Evolutionary conservation across 2,797 vertebrate genomes (phyloP), one percentile per base, ranked within the genome.

Genomic region (Prionace glauca): DNA sequence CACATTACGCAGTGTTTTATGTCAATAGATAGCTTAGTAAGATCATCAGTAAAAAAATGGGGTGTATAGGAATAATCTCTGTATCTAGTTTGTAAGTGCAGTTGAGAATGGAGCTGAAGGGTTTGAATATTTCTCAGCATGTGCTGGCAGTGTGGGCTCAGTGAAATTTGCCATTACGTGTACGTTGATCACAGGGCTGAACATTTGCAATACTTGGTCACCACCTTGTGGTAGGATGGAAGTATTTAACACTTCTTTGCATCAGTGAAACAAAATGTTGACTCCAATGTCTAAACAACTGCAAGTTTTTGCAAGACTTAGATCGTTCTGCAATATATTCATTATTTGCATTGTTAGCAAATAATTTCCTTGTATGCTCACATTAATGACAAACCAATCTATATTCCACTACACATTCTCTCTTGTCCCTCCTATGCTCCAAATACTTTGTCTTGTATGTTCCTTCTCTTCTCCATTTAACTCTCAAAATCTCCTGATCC

Each of bases 211-310:
- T 41, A 45, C 93, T 50, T 77, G 45, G 56, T 77, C 41, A 36
- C 93, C 93, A 77, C 60, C 93, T 95, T 95, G 71, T 95, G 93
- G 93, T 95, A 11, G n/a, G n/a, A 69, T n/a, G 65, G 65, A 36
- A 92, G 90, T 67, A 41, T 45, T 84, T 22, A 41, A 20, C 41
- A 24, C 20, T 12, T 24, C 22, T 22, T 88, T 26, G 10, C 62
- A 50, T 62, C n/a, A 90, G 65, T 92, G 62, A 69, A 69, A 41
- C n/a, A 92, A 67, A 32, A 67, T 24, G 62, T 32, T 92, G 62
- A 92, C 1, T 62, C 22, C 65, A 22, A 67, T 69, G 41, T 92
- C 62, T 69, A 67, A 92, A 18, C 32, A 41, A 22, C 24, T 92
- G 20, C 10, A 24, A 41, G 0, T 24, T 92, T 92, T 69, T 92